Evolutionary conservation across 2,888 invertebrate genomes (phyloP), one percentile per base, ranked within the genome.

Genomic region (Catonia carolina): DNA sequence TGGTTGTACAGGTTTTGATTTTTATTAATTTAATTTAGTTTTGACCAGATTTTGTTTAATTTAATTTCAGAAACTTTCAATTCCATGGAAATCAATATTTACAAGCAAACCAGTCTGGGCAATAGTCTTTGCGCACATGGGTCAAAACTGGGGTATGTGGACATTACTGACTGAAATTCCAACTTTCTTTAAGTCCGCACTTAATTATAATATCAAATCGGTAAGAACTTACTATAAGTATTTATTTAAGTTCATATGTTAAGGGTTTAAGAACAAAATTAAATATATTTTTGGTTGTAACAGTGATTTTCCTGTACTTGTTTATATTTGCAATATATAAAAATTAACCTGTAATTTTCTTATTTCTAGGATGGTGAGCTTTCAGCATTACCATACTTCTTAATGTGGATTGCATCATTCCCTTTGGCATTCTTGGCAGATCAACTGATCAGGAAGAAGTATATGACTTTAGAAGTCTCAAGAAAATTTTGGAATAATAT

Each of bases 111-210:
- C 61, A 7, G 59, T 59, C 17, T 82, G 84, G 80, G 82, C 87
- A 0, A 75, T 89, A 4, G 70, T 86, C 2, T 67, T 84, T 2
- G 81, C 84, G 0, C 89, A 89, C 68, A 80, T 82, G 61, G 82
- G 85, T 0, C 86, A 89, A 64, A 83, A 81, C 66, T 85, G 88
- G 79, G 89, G 89, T 31, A 89, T 86, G 73, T 89, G 88, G 85
- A 88, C 87, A 18, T 73, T 90, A 18, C 76, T 90, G 1, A 88
- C 89, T 0, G 85, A 89, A 70, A 84, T 88, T 66, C 90, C 91
- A 0, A 80, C 84, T 0, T 91, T 88, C 69, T 84, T 90, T 82
- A 80, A 79, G 63, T 77, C 80, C 47, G 82, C 89, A 2, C 76
- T 90, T 2, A 74, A 78, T 53, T 86, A 83, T 65, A 77, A 88